Percentiles rank a stretch among this genome's conserved stretches.
phyloP scores from a whole-genome alignment of 2,888 invertebrate genomes.

The Stenodera caucasica region DNA sequence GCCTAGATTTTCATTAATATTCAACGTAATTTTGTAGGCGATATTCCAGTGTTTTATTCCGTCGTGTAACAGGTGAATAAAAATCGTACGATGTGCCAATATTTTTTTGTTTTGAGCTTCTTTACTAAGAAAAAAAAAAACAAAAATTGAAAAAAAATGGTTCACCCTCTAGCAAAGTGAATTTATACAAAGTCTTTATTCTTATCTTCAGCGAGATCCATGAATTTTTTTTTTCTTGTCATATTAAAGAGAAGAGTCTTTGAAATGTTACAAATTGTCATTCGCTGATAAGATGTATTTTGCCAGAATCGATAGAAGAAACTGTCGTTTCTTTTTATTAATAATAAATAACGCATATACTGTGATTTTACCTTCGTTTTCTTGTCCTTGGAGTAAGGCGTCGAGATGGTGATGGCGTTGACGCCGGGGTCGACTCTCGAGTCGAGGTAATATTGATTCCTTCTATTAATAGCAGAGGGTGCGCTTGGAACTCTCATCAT shows the following conservation, averaged over 20 bases:
- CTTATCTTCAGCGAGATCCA: neutral
- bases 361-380: conserved; percentile 19
- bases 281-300: too few relatives aligned
- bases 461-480: conserved; percentile 45
- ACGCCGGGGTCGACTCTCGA: conserved; percentile 35
- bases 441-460: conserved; percentile 43
- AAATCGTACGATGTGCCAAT: neutral
- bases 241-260: conserved; percentile 20
- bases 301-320: too few relatives aligned
- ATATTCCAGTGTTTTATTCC: neutral
- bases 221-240: conserved; percentile 24
- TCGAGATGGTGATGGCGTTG: conserved; percentile 12
- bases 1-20: too few relatives aligned
- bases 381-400: conserved; percentile 21
- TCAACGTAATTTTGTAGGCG: too few relatives aligned
- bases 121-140: neutral
- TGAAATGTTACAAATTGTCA: conserved; percentile 17
- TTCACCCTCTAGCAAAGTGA: neutral
- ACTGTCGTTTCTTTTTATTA: too few relatives aligned
- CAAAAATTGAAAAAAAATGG: neutral
- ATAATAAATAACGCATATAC: neutral
- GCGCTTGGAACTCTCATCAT: conserved; percentile 37
- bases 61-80: conserved; percentile 7
- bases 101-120: neutral
- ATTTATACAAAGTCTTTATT: neutral